A percentile compares a stretch with the other conserved stretches of the same genome.
Evolutionary conservation across 2,888 invertebrate species (phyloP).

Genomic region (Eupithecia centaureata): DNA sequence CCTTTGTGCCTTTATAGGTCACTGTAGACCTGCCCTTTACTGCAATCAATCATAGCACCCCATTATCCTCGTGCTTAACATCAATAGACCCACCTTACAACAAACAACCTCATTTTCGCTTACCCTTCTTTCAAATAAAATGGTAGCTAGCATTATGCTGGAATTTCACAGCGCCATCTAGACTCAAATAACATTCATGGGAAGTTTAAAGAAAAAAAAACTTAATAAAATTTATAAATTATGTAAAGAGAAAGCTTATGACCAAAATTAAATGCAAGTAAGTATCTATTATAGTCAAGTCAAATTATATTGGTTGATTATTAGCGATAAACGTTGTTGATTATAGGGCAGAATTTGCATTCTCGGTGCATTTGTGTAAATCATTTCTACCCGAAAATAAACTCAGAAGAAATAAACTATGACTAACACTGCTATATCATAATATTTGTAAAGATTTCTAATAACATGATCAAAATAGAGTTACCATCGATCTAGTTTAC

Average conservation of each 20-base stretch:
- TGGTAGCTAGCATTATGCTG: no score
- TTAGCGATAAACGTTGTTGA: not conserved
- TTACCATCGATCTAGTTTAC: not conserved
- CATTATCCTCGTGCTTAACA: slow-evolving; percentile 12
- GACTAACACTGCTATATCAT: not conserved
- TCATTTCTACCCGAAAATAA: not conserved
- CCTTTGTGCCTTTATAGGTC: slow-evolving; percentile 30
- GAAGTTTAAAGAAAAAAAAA: not conserved
- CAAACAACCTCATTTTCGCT: not conserved
- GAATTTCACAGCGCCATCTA: not conserved
- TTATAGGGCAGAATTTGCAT: not conserved
- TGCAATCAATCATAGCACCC: slow-evolving; percentile 39
- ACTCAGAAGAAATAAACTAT: not conserved
- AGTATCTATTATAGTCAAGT: not conserved
- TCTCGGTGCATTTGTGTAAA: not conserved
- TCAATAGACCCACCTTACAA: not conserved
- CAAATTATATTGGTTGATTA: not conserved
- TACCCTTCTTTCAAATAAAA: no score
- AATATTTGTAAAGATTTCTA: not conserved
- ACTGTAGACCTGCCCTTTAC: slow-evolving; percentile 35
- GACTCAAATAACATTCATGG: not conserved
- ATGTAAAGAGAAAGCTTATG: not conserved
- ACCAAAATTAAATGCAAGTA: not conserved
- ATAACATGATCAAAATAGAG: not conserved
- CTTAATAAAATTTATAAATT: not conserved